Percentiles rank a stretch among this genome's conserved stretches.
Evolutionary conservation across 2,888 invertebrate genomes (phyloP).

Genomic region (Cataglyphis livida): DNA sequence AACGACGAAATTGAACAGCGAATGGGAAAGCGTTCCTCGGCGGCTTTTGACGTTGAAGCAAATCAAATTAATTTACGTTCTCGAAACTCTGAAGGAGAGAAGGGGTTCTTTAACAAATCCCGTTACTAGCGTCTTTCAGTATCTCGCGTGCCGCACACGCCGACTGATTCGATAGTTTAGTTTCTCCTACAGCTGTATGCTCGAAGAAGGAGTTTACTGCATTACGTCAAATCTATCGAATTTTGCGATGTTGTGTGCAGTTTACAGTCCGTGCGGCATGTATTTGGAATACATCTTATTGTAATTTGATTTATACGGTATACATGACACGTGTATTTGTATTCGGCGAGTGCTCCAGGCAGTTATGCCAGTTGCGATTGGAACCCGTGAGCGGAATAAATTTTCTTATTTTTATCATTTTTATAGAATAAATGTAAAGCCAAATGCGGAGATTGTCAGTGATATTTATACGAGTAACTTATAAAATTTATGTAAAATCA

Average conservation of each 20-base stretch:
- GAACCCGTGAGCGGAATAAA: conserved; percentile 40
- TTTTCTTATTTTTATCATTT: not conserved
- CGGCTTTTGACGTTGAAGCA: conserved; percentile 25
- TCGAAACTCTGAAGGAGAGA: not conserved
- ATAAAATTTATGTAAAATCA: not conserved
- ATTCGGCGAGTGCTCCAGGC: conserved; percentile 19
- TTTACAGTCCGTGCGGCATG: conserved; percentile 20
- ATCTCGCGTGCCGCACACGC: not conserved
- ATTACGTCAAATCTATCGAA: conserved; percentile 11
- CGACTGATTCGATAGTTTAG: conserved; percentile 7
- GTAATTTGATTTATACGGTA: conserved; percentile 38
- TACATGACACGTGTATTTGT: conserved; percentile 29
- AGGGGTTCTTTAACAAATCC: conserved; percentile 19
- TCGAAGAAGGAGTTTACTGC: not conserved
- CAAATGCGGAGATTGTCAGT: not conserved
- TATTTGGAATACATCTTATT: conserved; percentile 38
- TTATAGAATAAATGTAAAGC: not conserved
- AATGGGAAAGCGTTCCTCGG: conserved; percentile 10
- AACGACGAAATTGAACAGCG: conserved; percentile 35
- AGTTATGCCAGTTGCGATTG: conserved; percentile 37
- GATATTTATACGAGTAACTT: not conserved
- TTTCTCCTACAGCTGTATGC: not conserved
- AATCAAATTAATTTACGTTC: conserved; percentile 57
- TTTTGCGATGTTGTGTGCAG: not conserved
- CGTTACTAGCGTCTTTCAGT: conserved; percentile 24